Base-by-base conservation (phyloP, 2,888 invertebrate species). In the Lordiphosa andalusiaca region DNA sequence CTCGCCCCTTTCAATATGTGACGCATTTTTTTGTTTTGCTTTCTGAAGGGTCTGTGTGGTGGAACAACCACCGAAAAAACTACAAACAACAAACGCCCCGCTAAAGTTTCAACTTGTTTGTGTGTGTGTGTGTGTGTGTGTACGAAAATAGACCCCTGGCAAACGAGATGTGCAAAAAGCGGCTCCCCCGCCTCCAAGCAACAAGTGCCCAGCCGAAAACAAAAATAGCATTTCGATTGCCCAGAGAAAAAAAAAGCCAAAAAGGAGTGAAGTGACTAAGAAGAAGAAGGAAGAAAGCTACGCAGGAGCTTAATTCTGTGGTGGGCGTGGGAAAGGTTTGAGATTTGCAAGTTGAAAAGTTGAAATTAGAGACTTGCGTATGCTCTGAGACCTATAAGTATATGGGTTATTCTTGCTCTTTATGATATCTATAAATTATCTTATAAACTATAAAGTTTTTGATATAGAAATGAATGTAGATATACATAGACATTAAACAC, bases 41-140 rank as follows among this genome's bases (percentile, higher is more conserved):
- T 33, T 23, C 35, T 23, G 35, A 33, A 50, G 50, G 50, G 55
- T 55, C 46, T 48, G 40, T 41, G 47, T 41, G 47, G 21, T 21
- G 37, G 53, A 81, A 55, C 76, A 67, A 75, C 77, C 77, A 83
- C 77, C 80, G 40, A 62, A 46, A 65, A 82, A 59, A 58, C 48
- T 62, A 70, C 68, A 62, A 72, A 61, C 67, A 59, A 54, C 30
- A 57, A 42, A 54, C 41, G 51, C 44, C 44, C 35, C 33, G 59
- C 35, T 52, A 49, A 53, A 40, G 65, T 53, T 65, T 53, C 53
- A 49, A 50, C 59, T 65, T 53, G 40, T 52, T 39, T 66, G 66
- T 16, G 16, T 16, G 40, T 49, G 40, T 52, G 42, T 66, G 66
- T 16, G 16, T 16, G 40, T 49, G 42, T 66, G 66, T 59, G 30